A percentile compares a stretch with the other conserved stretches of the same genome.
Conservation (phyloP, 2,797 vertebrate genomes). For the Iguana delicatissima region DNA sequence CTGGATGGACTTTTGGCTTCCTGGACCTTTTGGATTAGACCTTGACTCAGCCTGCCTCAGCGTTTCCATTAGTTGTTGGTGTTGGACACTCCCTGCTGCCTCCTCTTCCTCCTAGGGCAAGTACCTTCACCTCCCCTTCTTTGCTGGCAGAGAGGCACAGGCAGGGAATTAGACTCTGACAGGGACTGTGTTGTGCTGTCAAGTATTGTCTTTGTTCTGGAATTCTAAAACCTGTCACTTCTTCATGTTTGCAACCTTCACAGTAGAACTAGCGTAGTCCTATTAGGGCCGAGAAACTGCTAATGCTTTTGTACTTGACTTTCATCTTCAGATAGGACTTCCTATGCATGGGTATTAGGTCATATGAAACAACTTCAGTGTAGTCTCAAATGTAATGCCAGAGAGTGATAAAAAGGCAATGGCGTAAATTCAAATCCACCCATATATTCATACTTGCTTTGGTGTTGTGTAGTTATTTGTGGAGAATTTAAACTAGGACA, state of each 20-base stretch:
- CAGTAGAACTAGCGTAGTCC: not conserved
- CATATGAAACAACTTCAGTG: conserved; percentile 5
- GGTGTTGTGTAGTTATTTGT: not conserved
- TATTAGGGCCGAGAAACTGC: not conserved
- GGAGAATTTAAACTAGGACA: conserved; percentile 23
- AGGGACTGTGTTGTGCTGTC: not conserved
- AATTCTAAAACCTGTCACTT: conserved; percentile 28
- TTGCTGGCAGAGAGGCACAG: no score
- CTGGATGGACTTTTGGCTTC: no score
- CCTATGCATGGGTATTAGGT: conserved; percentile 20
- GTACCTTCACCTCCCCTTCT: no score
- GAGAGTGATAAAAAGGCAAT: conserved; percentile 27
- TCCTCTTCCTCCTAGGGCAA: no score
- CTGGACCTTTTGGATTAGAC: no score
- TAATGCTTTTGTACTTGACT: rapidly evolving
- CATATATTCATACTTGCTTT: not conserved
- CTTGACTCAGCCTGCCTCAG: no score
- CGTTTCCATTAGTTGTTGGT: no score
- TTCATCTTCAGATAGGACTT: conserved; percentile 9
- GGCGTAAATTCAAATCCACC: not conserved
- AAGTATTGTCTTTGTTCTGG: not conserved
- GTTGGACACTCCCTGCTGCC: no score
- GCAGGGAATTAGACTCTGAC: no score
- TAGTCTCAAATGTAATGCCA: not conserved
- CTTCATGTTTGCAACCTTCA: not conserved